Percentiles rank a stretch among this genome's conserved stretches.
Conservation (phyloP, 2,888 invertebrate genomes). For the Orthosia gracilis region DNA sequence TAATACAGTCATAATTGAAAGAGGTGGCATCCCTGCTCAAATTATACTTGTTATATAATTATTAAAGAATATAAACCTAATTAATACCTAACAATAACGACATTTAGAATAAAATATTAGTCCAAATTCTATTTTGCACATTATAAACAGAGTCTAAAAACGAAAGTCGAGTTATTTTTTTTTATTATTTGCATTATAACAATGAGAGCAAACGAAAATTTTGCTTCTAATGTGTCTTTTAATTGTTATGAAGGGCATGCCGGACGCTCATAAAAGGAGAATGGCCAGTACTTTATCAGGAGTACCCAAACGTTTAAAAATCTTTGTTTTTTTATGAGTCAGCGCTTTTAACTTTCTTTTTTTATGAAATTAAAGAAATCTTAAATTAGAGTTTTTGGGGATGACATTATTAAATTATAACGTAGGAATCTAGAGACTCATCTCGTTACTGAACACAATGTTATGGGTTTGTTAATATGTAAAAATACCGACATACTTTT, state of each 20-base stretch:
- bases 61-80: not conserved
- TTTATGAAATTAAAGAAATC: not conserved
- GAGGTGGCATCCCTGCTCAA: not conserved
- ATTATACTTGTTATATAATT: not conserved
- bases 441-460: not conserved
- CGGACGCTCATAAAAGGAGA: slow-evolving; percentile 71
- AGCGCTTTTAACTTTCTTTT: not conserved
- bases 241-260: slow-evolving; percentile 52
- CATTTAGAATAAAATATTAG: slow-evolving; percentile 6
- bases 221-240: slow-evolving; percentile 57
- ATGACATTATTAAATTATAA: not conserved
- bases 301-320: slow-evolving; percentile 48
- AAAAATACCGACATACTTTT: no score
- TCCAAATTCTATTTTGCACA: slow-evolving; percentile 17
- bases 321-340: slow-evolving; percentile 39
- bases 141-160: slow-evolving; percentile 21
- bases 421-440: not conserved
- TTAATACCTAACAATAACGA: not conserved
- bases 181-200: slow-evolving; percentile 39
- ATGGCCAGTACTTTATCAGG: slow-evolving; percentile 55
- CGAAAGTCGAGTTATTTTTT: slow-evolving; percentile 31
- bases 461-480: no score
- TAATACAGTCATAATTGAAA: not conserved
- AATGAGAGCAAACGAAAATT: slow-evolving; percentile 53
- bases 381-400: not conserved